Base-by-base conservation (phyloP, 2,113 vertebrate species). In the Aramus guarauna region DNA sequence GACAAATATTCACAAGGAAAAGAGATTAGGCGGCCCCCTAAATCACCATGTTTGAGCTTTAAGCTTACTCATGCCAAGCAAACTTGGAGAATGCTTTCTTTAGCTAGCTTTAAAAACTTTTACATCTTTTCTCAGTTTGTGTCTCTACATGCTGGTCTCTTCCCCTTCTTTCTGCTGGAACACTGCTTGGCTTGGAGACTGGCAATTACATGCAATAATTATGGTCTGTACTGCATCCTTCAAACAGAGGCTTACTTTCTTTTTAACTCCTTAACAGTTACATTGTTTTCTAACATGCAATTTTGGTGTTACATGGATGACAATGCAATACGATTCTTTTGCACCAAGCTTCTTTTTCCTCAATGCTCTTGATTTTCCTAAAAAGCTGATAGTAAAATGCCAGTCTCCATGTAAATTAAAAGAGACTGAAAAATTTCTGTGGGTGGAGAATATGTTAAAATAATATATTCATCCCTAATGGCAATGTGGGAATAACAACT, bases 311-410 rank as follows among this genome's bases (percentile, higher is more conserved):
- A 20, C 4, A 1, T 75, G 26, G 21, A 59, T 96, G 55, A 19
- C 55, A 94, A 63, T 36, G 34, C 29, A 74, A 52, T 34, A 41
- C 16, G 55, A 87, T 91, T 94, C 77, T 88, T 95, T 78, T 37
- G 66, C 60, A 37, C 16, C n/a, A 83, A 67, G 30, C 34, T 88
- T 89, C 63, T 41, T 94, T 77, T 96, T 88, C 67, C 43, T 75
- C 45, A 72, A 52, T 63, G 34, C 12, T 94, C 24, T 88, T 12
- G 21, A 68, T 94, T 63, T 96, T 95, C 86, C 77, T 95, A 88
- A 96, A 96, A 93, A 93, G 36, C 60, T 97, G 71, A 36, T 73
- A 94, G 73, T n/a, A 92, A 83, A 76, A 75, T 19, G 12, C 59
- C 36, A 74, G 76, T 29, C 32, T 83, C 39, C 89, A 47, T 66